Conservation (phyloP, 2,888 invertebrate species). For the Odontocerum albicorne region DNA sequence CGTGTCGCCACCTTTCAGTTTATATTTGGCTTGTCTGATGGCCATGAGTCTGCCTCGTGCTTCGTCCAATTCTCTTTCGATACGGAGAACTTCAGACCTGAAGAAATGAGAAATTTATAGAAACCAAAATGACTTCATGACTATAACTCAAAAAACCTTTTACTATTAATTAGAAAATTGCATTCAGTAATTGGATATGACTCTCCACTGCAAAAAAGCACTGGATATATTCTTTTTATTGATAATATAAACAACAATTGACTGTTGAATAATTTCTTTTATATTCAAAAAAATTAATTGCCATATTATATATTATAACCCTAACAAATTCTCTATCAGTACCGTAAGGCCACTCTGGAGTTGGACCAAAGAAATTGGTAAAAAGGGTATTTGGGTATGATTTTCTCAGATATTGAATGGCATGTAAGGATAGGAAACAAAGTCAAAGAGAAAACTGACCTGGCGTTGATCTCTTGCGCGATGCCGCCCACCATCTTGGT, state of each 20-base stretch:
- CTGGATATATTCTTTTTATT: too few relatives aligned
- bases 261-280: too few relatives aligned
- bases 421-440: background rate
- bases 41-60: constrained; percentile 88
- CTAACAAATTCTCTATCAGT: too few relatives aligned
- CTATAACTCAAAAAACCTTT: too few relatives aligned
- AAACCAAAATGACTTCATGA: too few relatives aligned
- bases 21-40: constrained; percentile 92
- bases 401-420: background rate
- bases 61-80: constrained; percentile 91
- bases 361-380: background rate
- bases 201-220: too few relatives aligned
- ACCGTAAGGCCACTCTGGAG: background rate
- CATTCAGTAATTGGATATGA: too few relatives aligned
- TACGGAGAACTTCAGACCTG: constrained; percentile 85
- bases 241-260: too few relatives aligned
- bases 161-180: too few relatives aligned
- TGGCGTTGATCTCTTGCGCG: constrained; percentile 92
- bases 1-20: constrained; percentile 65
- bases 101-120: constrained; percentile 18
- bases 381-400: background rate
- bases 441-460: constrained; percentile 48
- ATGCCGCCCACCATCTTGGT: constrained; percentile 95
- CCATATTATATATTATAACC: too few relatives aligned
- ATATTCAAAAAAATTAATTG: too few relatives aligned